Evolutionary conservation across 2,113 vertebrate genomes (phyloP).

Genomic region (Periophthalmodon schlosseri): DNA sequence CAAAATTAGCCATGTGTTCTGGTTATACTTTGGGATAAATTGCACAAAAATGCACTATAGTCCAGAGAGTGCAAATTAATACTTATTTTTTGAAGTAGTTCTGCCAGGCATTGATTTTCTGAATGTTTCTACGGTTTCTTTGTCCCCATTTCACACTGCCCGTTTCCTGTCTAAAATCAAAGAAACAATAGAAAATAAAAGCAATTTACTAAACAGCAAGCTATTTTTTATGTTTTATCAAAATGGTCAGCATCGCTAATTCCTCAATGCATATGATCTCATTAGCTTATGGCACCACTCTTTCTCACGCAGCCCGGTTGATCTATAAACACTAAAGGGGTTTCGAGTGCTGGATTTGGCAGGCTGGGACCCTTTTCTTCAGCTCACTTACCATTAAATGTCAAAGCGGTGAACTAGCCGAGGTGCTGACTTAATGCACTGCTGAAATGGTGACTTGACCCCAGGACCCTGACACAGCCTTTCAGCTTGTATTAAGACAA

Average conservation of each 20-base stretch:
- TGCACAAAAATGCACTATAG: conserved; percentile 7
- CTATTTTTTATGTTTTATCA: no score
- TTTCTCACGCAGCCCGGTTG: conserved; percentile 4
- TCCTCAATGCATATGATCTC: neutral
- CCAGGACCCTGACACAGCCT: conserved; percentile 65
- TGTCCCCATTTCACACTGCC: neutral
- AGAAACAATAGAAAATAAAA: neutral
- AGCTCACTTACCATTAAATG: conserved; percentile 72
- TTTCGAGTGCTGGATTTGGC: conserved; percentile 39
- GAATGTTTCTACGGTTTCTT: neutral
- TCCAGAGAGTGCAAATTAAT: conserved; percentile 1
- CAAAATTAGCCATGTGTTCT: conserved; percentile 4
- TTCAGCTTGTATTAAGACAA: conserved; percentile 69
- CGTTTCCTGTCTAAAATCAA: neutral
- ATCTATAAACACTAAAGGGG: conserved; percentile 17
- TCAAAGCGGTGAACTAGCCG: conserved; percentile 58
- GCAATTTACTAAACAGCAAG: neutral
- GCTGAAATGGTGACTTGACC: conserved; percentile 65
- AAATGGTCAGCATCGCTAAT: neutral
- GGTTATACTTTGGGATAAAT: neutral
- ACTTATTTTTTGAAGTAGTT: neutral
- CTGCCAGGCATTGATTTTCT: neutral
- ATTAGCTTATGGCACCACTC: neutral
- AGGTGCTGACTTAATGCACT: conserved; percentile 69
- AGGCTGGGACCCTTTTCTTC: conserved; percentile 55